Evolutionary conservation across 2,797 vertebrate species (phyloP).

Genomic region (Neosilurus mollespiculum): DNA sequence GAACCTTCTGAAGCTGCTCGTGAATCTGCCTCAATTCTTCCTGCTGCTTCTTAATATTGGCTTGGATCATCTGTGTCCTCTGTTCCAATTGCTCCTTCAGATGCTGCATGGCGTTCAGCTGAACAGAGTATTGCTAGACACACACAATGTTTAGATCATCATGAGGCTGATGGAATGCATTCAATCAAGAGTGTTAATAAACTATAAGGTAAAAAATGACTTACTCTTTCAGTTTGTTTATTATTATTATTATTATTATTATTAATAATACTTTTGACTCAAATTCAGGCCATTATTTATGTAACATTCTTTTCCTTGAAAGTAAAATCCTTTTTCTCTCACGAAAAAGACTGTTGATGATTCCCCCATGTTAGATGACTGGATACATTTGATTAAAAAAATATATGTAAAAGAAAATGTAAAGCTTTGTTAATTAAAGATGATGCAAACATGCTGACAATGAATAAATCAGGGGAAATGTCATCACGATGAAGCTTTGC

Average conservation of each 20-base stretch:
- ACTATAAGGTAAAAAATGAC: too few species aligned
- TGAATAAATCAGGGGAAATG: background rate
- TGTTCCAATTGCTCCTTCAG: slow-evolving; percentile 87
- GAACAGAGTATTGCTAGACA: slow-evolving; percentile 76
- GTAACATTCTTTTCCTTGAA: background rate
- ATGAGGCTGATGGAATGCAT: background rate
- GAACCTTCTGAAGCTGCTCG: slow-evolving; percentile 82
- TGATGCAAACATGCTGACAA: background rate
- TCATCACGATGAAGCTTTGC: background rate
- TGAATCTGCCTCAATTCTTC: slow-evolving; percentile 83
- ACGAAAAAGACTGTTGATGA: background rate
- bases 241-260: background rate
- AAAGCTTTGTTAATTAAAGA: background rate
- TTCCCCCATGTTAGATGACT: background rate
- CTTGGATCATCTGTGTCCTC: slow-evolving; percentile 80
- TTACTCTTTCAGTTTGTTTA: background rate
- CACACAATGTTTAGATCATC: background rate
- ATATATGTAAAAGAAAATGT: background rate
- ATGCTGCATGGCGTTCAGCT: slow-evolving; percentile 84
- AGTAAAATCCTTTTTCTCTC: background rate
- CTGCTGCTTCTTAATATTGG: slow-evolving; percentile 83
- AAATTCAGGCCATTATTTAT: background rate
- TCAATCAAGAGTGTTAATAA: background rate
- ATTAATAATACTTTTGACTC: background rate
- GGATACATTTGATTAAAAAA: background rate